Evolutionary conservation across 35 echinoderm and acorn worm genomes (phyloP), one percentile per base, ranked within the genome.

Genomic region (Holothuria glaberrima): DNA sequence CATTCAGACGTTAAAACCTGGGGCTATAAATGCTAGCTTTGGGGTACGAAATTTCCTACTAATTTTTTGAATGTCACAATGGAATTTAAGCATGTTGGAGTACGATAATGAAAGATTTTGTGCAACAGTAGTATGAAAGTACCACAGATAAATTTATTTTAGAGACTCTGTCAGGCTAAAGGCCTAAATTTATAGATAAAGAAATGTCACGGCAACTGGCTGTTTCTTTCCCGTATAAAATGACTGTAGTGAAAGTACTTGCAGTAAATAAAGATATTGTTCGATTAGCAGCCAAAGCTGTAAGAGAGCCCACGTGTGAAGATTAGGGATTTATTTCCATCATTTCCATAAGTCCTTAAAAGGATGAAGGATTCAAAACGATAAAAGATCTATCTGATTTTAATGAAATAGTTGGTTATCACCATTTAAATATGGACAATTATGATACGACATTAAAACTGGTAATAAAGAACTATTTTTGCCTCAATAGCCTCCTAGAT

Each of bases 371-470:
- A 62, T 81, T 52, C 22, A 36, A 90, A 24, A 72, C 92, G 48
- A 95, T 95, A 6, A 54, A 92, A 4, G 86, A 95, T 83, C 59
- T 92, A 46, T 92, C 89, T 17, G 60, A 84, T 12, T 57, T 93
- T 6, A 93, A 93, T 89, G 36, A 93, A 71, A 63, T 22, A 27
- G 19, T 91, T 0, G 2, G 2, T 0, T 87, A 94, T 80, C 58
- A 89, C 12, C 86, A 88, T 68, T 93, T 93, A 48, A 89, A 93
- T 25, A 93, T 81, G 71, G 86, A 89, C 5, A 93, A 45, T 0
- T 36, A 89, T 29, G 27, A 75, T 27, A 82, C 68, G 2, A 76
- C 67, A 10, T 14, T 59, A 28, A 13, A 6, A 2, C 35, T 93
- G 6, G 57, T 93, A 24, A 48, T 75, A 10, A 73, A 71, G 21